phyloP scores from a whole-genome alignment of 2,888 invertebrate genomes.

The Ennomos quercinarius region DNA sequence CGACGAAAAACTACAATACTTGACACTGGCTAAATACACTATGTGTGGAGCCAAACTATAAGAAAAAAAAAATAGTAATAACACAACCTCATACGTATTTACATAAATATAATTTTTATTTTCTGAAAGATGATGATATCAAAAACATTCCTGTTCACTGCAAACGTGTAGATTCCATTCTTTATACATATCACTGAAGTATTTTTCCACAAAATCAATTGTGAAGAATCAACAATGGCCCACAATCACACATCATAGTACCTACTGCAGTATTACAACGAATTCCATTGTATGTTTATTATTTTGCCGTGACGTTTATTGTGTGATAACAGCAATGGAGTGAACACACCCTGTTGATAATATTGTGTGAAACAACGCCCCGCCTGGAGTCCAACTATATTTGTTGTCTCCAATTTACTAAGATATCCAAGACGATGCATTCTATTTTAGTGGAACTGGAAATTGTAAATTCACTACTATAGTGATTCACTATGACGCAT shows the following conservation, averaged over 20 bases:
- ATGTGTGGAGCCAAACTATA: too few species aligned
- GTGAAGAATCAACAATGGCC: slow-evolving; percentile 13
- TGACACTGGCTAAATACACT: too few species aligned
- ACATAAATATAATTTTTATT: too few species aligned
- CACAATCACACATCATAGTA: not conserved
- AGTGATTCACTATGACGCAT: too few species aligned
- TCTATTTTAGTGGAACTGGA: too few species aligned
- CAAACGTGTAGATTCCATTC: not conserved
- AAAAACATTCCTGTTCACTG: too few species aligned
- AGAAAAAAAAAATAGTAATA: too few species aligned
- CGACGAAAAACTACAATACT: too few species aligned
- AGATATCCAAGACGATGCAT: too few species aligned
- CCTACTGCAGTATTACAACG: slow-evolving; percentile 3
- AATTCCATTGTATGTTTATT: slow-evolving; percentile 11
- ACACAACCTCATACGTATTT: too few species aligned
- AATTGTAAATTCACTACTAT: too few species aligned
- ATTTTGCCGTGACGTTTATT: slow-evolving; percentile 1
- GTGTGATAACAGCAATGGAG: not conserved
- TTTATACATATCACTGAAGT: not conserved
- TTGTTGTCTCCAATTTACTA: not conserved
- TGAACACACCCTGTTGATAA: slow-evolving; percentile 8
- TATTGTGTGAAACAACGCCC: not conserved
- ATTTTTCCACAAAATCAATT: slow-evolving; percentile 6
- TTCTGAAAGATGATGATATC: too few species aligned
- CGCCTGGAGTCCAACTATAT: not conserved